Evolutionary conservation across 2,888 invertebrate species (phyloP), one percentile per base, ranked within the genome.

Genomic region (Anoplius nigerrimus): DNA sequence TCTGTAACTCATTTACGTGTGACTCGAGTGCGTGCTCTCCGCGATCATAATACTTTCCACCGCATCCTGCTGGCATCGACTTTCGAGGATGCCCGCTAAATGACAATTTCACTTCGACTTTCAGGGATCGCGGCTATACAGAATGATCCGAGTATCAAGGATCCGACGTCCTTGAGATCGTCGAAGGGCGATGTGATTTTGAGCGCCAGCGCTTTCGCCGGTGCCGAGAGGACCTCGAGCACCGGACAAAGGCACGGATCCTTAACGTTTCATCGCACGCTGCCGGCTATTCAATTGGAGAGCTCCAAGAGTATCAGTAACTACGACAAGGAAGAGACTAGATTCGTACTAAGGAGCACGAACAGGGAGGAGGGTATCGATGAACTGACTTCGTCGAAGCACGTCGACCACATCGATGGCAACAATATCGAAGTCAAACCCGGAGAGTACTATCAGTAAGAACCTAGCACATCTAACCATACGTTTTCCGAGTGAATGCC

Each of bases 381-480:
- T 48, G 78, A 78, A 6, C 63, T 87, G 13, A 80, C 86, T 0
- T 84, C 88, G 0, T 85, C 86, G 34, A 87, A 88, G 58, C 82
- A 84, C 68, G 66, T 87, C 11, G 84, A 87, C 45, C 86, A 86
- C 2, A 84, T 88, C 55, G 85, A 88, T 43, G 86, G 82, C 16
- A 88, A 88, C 56, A 88, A 88, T 59, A 88, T 89, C 62, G 89
- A 88, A 74, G 84, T 85, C 0, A 88, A 83, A 53, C 79, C 86
- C 0, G 87, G 82, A 2, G 86, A 88, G 59, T 87, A 88, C 71
- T 86, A 84, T 68, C 82, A 82, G 87, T 88, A 74, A 60, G 79
- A 2, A 34, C 0, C 22, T 57, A 54, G 55, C 18, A 11, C 8
- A 34, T 34, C 1, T 34, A 34, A 34, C 34, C 8, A 34, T 6